These are phyloP conservation scores for Hippopotamus amphibius DNA, from an alignment of 2,113 vertebrate species.

Conservation along the genomic window DNA sequence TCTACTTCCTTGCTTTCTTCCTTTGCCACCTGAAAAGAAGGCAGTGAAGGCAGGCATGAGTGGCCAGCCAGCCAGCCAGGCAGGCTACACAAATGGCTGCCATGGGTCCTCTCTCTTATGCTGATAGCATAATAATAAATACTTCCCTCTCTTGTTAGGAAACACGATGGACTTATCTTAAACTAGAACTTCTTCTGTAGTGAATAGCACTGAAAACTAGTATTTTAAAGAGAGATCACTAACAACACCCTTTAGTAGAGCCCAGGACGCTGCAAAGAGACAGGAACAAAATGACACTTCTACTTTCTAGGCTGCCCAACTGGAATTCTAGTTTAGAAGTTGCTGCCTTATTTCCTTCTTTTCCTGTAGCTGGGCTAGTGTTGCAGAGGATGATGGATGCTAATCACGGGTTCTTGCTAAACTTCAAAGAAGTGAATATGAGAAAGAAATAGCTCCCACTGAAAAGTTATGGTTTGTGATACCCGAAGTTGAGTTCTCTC, in stretches of 20 bases:
- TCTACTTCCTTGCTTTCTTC: background rate
- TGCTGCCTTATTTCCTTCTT: background rate
- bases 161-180: background rate
- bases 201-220: background rate
- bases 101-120: background rate
- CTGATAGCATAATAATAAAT: background rate
- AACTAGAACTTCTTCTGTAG: background rate
- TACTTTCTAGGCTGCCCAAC: background rate
- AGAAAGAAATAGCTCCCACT: background rate
- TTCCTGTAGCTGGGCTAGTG: background rate
- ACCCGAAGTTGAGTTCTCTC: background rate
- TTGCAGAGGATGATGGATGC: background rate
- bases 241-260: background rate
- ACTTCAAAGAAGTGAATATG: background rate
- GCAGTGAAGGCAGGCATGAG: background rate
- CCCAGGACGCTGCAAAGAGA: background rate
- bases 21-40: background rate
- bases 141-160: background rate
- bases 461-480: background rate
- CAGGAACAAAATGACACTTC: background rate
- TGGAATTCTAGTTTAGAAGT: background rate
- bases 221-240: background rate
- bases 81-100: background rate
- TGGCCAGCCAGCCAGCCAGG: background rate
- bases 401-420: background rate